phyloP scores from a whole-genome alignment of 2,797 vertebrate species.

The Poecile montanus region DNA sequence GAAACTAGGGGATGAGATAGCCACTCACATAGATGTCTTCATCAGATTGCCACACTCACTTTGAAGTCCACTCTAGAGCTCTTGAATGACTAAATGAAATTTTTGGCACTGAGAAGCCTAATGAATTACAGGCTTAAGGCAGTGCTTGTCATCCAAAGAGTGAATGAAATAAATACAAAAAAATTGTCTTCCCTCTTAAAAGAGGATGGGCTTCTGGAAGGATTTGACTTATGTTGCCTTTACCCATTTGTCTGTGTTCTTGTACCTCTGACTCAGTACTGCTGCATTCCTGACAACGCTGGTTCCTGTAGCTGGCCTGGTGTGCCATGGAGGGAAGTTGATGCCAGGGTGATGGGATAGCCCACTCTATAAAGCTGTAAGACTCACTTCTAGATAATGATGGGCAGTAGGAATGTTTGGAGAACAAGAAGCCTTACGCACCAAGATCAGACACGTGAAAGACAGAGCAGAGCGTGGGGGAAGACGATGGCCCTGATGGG shows the following conservation, averaged over 20 bases:
- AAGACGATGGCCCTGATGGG: not conserved
- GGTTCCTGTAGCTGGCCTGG: not conserved
- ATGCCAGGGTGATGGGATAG: not conserved
- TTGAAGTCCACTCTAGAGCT: not conserved
- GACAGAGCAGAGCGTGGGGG: not conserved
- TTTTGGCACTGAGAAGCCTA: not conserved
- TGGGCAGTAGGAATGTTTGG: not conserved
- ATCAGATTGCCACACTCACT: not conserved
- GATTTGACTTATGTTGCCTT: not conserved
- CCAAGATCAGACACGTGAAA: not conserved
- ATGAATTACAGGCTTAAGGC: not conserved
- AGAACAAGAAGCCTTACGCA: not conserved
- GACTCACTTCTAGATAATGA: not conserved
- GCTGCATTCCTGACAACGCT: not conserved
- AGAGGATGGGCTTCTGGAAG: conserved; percentile 37
- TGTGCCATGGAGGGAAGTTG: not conserved
- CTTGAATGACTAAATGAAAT: not conserved
- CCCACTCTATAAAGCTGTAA: not conserved
- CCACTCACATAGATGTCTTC: not conserved
- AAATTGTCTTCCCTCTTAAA: not conserved
- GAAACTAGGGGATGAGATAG: not conserved
- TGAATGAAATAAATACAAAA: conserved; percentile 12
- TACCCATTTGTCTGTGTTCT: conserved; percentile 21
- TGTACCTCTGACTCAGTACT: not conserved
- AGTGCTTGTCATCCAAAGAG: not conserved